phyloP scores from a whole-genome alignment of 2,113 vertebrate genomes.

The Plectropomus leopardus region DNA sequence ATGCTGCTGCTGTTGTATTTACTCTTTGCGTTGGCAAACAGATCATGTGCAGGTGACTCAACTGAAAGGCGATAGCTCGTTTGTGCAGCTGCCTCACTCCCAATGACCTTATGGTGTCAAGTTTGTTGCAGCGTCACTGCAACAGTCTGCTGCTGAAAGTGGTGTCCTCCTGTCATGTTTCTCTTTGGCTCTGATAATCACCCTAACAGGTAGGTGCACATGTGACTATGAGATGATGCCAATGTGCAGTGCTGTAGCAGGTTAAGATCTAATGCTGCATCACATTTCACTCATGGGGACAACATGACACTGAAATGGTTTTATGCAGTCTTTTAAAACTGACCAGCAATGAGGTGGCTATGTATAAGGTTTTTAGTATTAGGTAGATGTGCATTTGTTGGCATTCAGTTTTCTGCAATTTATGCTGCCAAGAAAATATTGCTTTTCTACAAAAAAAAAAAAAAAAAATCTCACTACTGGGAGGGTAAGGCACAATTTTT shows the following conservation, averaged over 20 bases:
- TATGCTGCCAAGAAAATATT: not conserved
- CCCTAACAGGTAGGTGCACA: not conserved
- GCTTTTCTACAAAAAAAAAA: not conserved
- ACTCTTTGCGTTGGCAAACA: slow-evolving; percentile 8
- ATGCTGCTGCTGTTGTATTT: not conserved
- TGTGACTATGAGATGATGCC: not conserved
- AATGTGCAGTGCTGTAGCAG: not conserved
- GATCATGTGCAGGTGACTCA: slow-evolving; percentile 40
- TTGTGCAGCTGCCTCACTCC: slow-evolving; percentile 29
- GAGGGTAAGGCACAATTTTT: not conserved
- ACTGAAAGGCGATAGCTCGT: slow-evolving; percentile 34
- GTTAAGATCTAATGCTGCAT: not conserved
- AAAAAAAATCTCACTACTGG: not conserved
- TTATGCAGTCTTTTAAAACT: not conserved
- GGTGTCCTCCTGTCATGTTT: slow-evolving; percentile 6
- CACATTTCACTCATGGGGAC: not conserved
- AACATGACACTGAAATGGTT: not conserved
- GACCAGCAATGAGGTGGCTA: not conserved
- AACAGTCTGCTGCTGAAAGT: slow-evolving; percentile 17
- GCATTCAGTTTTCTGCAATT: slow-evolving; percentile 13
- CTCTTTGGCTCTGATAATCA: not conserved
- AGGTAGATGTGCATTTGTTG: not conserved
- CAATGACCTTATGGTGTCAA: slow-evolving; percentile 67
- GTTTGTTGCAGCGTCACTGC: slow-evolving; percentile 68
- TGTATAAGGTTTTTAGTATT: not conserved